Base-by-base conservation (phyloP, 2,888 invertebrate species). In the Athetis lepigone region DNA sequence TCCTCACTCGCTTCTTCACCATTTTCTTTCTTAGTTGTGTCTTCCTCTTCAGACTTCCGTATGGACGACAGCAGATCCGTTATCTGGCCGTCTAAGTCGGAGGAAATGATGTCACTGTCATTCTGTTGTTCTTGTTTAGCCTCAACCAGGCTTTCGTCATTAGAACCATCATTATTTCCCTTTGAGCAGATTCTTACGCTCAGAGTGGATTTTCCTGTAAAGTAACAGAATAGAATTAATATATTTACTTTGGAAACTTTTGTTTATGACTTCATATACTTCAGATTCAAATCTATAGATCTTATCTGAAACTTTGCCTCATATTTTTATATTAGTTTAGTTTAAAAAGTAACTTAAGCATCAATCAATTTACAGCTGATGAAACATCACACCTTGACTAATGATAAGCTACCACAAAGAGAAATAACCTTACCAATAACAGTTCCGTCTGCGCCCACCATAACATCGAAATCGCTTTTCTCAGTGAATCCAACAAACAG, bases 401-500 rank as follows among this genome's bases (percentile, higher is more conserved):
- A n/a, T n/a, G n/a, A n/a, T n/a, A n/a, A n/a, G n/a, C n/a, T n/a
- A n/a, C n/a, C n/a, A n/a, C n/a, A n/a, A n/a, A 1, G 13, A 50
- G 3, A 18, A 37, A 1, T 19, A n/a, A 71, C 33, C 85, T 82
- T 83, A 93, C 94, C 92, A 60, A 94, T 58, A 19, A 74, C 45
- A 37, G 85, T 81, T 13, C 88, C 89, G 33, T 86, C 85, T 0
- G 88, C 88, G 6, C 79, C 81, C 3, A 92, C 60, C 9, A 92
- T 86, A 2, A 71, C 84, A 2, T 91, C 85, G 58, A 77, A 90
- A 33, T 86, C 78, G 5, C 85, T 80, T 63, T 90, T 87, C 2
- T 87, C 81, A 1, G 65, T 36, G 49, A 93, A 92, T 0, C 89
- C 90, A 19, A 93, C 82, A 46, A 92, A 92, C 45, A 94, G 76